phyloP scores from a whole-genome alignment of 2,888 invertebrate genomes.

The Tipula vernalis region DNA sequence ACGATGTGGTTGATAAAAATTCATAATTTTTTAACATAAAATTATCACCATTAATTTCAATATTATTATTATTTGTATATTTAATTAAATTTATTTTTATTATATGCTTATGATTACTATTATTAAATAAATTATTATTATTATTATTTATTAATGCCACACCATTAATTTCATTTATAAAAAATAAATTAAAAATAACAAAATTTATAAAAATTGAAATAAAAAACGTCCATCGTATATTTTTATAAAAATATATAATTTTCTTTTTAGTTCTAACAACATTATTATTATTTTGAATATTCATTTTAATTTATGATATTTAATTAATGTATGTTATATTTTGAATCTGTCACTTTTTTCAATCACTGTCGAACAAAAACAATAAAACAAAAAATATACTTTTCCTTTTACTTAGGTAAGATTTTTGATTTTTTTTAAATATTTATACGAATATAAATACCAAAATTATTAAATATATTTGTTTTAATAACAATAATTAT shows the following conservation, averaged over 20 bases:
- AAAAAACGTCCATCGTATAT: slow-evolving; percentile 4
- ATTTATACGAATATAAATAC: not conserved
- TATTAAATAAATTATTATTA: not conserved
- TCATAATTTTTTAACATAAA: not conserved
- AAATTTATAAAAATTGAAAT: slow-evolving; percentile 4
- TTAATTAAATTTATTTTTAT: not conserved
- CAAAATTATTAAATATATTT: not conserved
- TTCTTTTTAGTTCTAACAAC: not conserved
- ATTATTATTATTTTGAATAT: not conserved
- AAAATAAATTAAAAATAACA: not conserved
- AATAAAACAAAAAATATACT: not conserved
- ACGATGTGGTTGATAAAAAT: not conserved
- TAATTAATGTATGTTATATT: not conserved
- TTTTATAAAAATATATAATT: not conserved
- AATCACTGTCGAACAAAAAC: not conserved
- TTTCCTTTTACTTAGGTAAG: not conserved
- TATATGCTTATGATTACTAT: not conserved
- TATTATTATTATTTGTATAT: not conserved
- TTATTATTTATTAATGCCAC: not conserved
- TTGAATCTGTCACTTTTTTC: not conserved
- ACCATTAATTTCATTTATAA: not conserved
- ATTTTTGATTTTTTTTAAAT: not conserved
- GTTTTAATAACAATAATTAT: not conserved
- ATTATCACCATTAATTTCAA: not conserved
- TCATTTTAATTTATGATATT: not conserved